Evolutionary conservation across 2,888 invertebrate genomes (phyloP), one percentile per base, ranked within the genome.

Genomic region (Campoplex nolae): DNA sequence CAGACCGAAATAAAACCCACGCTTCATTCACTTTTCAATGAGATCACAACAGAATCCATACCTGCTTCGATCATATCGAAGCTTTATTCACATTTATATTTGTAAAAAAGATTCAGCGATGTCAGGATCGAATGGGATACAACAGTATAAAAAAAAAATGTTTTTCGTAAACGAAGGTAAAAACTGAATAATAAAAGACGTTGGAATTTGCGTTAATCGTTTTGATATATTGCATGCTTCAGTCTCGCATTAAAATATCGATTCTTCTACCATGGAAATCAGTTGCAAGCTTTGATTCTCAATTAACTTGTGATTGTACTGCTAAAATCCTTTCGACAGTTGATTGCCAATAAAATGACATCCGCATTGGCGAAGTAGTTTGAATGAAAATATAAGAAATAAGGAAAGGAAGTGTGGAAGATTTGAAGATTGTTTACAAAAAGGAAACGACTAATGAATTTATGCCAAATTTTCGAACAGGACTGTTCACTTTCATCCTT

Each of bases 1-100:
- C 76, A 81, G 58, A 68, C 80, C 80, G 73, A 76, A 80, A 83
- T 86, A 23, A 56, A 76, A 83, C 58, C 51, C 28, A 76, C 75
- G 77, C 70, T 81, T 76, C 54, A 73, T 83, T 75, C 54, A 28
- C 51, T 75, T 28, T 48, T 32, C n/a, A 48, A 71, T 51, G 16
- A 18, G 48, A 54, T 68, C n/a, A 16, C 78, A 38, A 48, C 76
- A 38, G 70, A 78, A 67, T 68, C 13, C 32, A n/a, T n/a, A 32
- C 23, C 18, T 18, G 73, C 75, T 80, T 78, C 75, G 62, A 79
- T 79, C 51, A 70, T 23, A 76, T 77, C 80, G 77, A 77, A 84
- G 48, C 58, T 48, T 77, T 70, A 35, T 6, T 48, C 45, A 9
- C 9, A 38, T 28, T 1, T 4, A n/a, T 16, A 16, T 16, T 74